Conservation (phyloP, 2,888 invertebrate species). For the Eupeodes luniger region DNA sequence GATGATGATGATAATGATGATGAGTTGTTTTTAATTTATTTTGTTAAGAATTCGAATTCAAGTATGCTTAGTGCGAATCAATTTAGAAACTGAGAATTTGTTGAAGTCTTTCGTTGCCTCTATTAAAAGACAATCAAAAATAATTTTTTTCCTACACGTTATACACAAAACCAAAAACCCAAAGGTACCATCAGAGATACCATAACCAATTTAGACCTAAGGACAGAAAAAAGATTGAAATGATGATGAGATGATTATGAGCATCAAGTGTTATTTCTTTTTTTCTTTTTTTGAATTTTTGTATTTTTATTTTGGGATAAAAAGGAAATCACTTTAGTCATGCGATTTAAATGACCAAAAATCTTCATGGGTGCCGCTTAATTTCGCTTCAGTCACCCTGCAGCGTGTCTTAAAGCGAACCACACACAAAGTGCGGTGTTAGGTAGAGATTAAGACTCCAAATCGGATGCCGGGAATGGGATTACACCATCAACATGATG, state of each 20-base stretch:
- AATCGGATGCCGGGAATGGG: constrained; percentile 69
- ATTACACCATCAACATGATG: constrained; percentile 49
- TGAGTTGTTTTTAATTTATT: constrained; percentile 17
- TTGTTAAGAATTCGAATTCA: constrained; percentile 22
- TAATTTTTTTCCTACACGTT: constrained; percentile 15
- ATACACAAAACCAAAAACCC: constrained; percentile 13
- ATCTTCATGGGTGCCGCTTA: constrained; percentile 62
- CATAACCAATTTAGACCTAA: constrained; percentile 61
- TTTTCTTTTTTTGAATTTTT: constrained; percentile 36
- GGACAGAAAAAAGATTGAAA: constrained; percentile 54
- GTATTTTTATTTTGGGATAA: constrained; percentile 54
- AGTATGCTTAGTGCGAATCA: constrained; percentile 47
- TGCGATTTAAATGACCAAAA: constrained; percentile 75
- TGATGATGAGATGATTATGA: constrained; percentile 75
- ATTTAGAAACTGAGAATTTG: constrained; percentile 12
- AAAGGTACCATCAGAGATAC: constrained; percentile 49
- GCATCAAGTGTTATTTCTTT: constrained; percentile 32
- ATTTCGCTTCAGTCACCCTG: constrained; percentile 53
- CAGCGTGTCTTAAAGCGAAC: constrained; percentile 60
- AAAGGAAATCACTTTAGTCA: constrained; percentile 74
- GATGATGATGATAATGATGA: constrained; percentile 44
- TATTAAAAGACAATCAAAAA: constrained; percentile 75
- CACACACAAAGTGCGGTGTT: constrained; percentile 69
- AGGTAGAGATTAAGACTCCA: constrained; percentile 57
- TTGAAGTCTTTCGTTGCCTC: constrained; percentile 44